Percentiles rank a stretch among this genome's conserved stretches.
phyloP scores from a whole-genome alignment of 1,140 invertebrate genomes.

The Drosophila rhopaloa region DNA sequence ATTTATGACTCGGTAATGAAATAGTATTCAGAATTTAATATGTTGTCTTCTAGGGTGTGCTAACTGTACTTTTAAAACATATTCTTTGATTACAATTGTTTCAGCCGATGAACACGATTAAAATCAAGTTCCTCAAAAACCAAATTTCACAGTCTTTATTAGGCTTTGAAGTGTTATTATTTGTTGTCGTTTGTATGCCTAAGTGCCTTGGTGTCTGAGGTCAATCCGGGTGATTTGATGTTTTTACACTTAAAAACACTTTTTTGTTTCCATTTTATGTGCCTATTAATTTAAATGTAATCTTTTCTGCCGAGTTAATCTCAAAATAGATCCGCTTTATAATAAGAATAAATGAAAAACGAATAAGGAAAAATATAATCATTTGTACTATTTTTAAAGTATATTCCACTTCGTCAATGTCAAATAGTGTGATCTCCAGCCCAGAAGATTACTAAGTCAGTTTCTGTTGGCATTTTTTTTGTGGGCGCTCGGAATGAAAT shows the following conservation, averaged over 20 bases:
- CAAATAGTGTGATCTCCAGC: background rate
- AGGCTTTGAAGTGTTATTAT: constrained; percentile 31
- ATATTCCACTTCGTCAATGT: background rate
- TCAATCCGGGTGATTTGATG: constrained; percentile 59
- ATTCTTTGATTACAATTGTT: background rate
- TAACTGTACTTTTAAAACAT: background rate
- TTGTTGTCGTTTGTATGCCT: constrained; percentile 1
- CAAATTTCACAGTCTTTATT: background rate
- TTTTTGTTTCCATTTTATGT: background rate
- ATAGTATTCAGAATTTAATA: constrained; percentile 5
- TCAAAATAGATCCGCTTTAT: background rate
- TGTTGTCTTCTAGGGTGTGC: background rate
- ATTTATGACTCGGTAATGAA: constrained; percentile 66
- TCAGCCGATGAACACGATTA: background rate
- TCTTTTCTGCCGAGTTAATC: background rate
- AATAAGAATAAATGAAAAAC: too few relatives aligned
- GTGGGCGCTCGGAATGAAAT: constrained; percentile 28
- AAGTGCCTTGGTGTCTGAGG: constrained; percentile 25
- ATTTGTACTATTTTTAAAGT: background rate
- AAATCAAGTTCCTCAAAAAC: background rate
- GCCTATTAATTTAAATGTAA: background rate
- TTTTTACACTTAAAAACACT: constrained; percentile 46
- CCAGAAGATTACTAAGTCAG: constrained; percentile 14
- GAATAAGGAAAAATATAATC: background rate
- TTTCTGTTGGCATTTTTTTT: constrained; percentile 23